phyloP scores from a whole-genome alignment of 2,797 vertebrate species.

The Anguilla pacifica region DNA sequence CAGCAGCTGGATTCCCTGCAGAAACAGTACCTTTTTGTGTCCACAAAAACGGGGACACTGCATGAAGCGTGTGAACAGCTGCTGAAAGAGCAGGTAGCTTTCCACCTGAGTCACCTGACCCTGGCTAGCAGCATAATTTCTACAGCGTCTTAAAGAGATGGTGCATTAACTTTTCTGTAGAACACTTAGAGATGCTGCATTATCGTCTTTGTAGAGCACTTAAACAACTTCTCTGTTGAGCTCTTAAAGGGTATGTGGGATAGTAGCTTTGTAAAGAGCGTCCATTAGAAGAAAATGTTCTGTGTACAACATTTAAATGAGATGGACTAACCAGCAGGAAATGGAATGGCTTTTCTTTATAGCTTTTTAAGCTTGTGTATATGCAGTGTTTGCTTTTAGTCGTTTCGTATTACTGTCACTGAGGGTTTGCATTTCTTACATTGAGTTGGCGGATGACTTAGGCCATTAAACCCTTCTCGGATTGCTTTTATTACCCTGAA shows the following conservation, averaged over 20 bases:
- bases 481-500: too few species aligned
- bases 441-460: too few species aligned
- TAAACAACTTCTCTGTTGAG: background rate
- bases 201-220: background rate
- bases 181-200: background rate
- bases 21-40: slow-evolving; percentile 96
- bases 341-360: background rate
- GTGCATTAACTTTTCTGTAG: background rate
- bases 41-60: slow-evolving; percentile 92
- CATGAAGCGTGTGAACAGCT: slow-evolving; percentile 97
- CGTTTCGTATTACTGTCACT: background rate
- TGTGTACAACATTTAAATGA: background rate
- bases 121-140: background rate
- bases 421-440: background rate
- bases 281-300: background rate
- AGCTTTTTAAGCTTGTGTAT: background rate
- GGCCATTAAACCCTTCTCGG: too few species aligned
- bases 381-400: background rate
- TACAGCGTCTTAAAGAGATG: too few species aligned
- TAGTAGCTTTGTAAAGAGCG: background rate
- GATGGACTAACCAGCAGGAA: background rate
- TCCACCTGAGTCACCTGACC: too few species aligned
- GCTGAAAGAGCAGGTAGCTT: slow-evolving; percentile 90
- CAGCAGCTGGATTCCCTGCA: slow-evolving; percentile 91
- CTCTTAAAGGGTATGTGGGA: background rate